phyloP scores from a whole-genome alignment of 2,888 invertebrate species.

The Zaprionus lineosus region DNA sequence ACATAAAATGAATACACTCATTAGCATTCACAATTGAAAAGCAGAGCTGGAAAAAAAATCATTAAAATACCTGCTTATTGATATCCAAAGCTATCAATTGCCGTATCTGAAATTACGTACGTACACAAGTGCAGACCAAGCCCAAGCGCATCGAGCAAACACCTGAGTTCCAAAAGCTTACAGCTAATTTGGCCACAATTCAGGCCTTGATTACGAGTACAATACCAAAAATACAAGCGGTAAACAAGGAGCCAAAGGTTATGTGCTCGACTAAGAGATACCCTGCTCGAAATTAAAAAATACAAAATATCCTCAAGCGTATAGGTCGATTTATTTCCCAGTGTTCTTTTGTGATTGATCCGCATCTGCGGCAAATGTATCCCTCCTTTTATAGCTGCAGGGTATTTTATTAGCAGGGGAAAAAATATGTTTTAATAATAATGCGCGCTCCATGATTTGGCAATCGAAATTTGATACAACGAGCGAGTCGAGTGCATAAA shows the following conservation, averaged over 20 bases:
- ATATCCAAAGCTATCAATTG: slow-evolving; percentile 18
- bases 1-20: slow-evolving; percentile 26
- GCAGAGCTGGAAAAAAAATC: slow-evolving; percentile 10
- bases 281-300: no score
- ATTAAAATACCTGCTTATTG: slow-evolving; percentile 19
- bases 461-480: slow-evolving; percentile 64
- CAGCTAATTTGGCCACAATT: slow-evolving; percentile 45
- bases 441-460: slow-evolving; percentile 60
- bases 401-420: no score
- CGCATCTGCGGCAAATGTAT: no score
- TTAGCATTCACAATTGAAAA: slow-evolving; percentile 25
- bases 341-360: no score
- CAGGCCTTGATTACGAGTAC: slow-evolving; percentile 53
- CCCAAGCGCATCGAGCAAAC: slow-evolving; percentile 46
- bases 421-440: slow-evolving; percentile 62
- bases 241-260: no score
- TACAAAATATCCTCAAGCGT: no score
- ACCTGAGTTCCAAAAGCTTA: slow-evolving; percentile 20
- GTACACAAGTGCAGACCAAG: slow-evolving; percentile 25
- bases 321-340: no score
- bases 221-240: not conserved
- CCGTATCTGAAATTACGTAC: slow-evolving; percentile 5
- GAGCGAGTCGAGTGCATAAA: slow-evolving; percentile 48
- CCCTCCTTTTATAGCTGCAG: no score
- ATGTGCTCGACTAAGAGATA: no score